These are phyloP conservation scores for Miniopterus natalensis DNA, from an alignment of 2,113 vertebrate species.

Conservation along the genomic window DNA sequence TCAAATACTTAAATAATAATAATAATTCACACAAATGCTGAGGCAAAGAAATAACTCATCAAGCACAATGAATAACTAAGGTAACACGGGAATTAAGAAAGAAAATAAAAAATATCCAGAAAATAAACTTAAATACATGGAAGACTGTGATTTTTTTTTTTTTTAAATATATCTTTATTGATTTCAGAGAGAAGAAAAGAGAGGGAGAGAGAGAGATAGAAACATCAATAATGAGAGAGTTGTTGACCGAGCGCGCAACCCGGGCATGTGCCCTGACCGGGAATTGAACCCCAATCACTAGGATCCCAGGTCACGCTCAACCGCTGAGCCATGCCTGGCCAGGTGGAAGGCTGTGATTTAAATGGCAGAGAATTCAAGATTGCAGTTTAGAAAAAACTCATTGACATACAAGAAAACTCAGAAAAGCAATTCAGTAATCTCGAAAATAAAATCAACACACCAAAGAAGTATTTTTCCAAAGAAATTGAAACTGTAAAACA, in stretches of 20 bases:
- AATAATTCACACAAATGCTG: background rate
- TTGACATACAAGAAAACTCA: background rate
- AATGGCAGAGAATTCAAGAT: background rate
- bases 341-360: background rate
- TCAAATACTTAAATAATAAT: background rate
- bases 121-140: background rate
- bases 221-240: too few relatives aligned
- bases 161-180: too few relatives aligned
- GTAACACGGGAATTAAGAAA: background rate
- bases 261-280: too few relatives aligned
- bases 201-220: too few relatives aligned
- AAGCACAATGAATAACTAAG: background rate
- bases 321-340: too few relatives aligned
- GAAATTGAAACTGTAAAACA: background rate
- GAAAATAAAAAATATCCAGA: background rate
- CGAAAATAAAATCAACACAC: background rate
- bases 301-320: too few relatives aligned
- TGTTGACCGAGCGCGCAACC: too few relatives aligned
- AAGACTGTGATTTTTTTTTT: background rate
- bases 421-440: background rate
- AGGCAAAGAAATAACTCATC: background rate
- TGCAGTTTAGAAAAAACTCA: background rate
- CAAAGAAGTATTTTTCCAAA: background rate
- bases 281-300: too few relatives aligned
- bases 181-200: too few relatives aligned